A percentile compares a stretch with the other conserved stretches of the same genome.
Conservation (phyloP, 2,113 vertebrate species). For the Psettodes erumei region DNA sequence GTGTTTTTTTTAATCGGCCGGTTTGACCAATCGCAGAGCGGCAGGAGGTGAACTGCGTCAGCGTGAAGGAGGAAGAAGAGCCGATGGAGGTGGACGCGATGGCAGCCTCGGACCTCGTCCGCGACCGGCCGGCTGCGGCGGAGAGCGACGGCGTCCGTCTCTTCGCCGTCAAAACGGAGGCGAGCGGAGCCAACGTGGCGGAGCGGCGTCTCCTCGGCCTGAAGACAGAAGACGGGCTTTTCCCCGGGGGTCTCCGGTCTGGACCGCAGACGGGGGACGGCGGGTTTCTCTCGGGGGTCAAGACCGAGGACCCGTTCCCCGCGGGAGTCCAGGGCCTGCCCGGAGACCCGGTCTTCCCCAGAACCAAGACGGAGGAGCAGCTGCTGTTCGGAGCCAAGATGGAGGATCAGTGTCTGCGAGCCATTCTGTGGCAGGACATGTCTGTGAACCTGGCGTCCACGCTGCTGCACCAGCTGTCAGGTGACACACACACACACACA, state of each 20-base stretch:
- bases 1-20: neutral
- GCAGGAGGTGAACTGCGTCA: slow-evolving; percentile 60
- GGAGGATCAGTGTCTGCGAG: slow-evolving; percentile 74
- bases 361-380: slow-evolving; percentile 50
- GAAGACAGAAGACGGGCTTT: neutral
- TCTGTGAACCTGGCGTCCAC: slow-evolving; percentile 79
- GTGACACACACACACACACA: slow-evolving; percentile 33
- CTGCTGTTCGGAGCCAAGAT: slow-evolving; percentile 65
- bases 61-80: slow-evolving; percentile 78
- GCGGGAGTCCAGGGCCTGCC: slow-evolving; percentile 27
- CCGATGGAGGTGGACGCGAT: slow-evolving; percentile 54
- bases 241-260: no score
- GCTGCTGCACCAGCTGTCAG: slow-evolving; percentile 78
- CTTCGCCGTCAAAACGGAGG: slow-evolving; percentile 55
- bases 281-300: neutral
- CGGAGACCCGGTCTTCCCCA: slow-evolving; percentile 17
- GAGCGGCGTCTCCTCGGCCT: no score
- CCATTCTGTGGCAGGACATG: slow-evolving; percentile 79
- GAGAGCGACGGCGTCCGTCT: slow-evolving; percentile 28
- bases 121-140: slow-evolving; percentile 14
- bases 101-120: slow-evolving; percentile 10
- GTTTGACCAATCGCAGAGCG: slow-evolving; percentile 68
- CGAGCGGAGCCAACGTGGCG: neutral
- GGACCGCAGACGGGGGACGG: slow-evolving; percentile 9
- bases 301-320: slow-evolving; percentile 8